These are phyloP conservation scores for Hypolimnas misippus DNA, from an alignment of 2,888 invertebrate genomes.

Conservation along the genomic window DNA sequence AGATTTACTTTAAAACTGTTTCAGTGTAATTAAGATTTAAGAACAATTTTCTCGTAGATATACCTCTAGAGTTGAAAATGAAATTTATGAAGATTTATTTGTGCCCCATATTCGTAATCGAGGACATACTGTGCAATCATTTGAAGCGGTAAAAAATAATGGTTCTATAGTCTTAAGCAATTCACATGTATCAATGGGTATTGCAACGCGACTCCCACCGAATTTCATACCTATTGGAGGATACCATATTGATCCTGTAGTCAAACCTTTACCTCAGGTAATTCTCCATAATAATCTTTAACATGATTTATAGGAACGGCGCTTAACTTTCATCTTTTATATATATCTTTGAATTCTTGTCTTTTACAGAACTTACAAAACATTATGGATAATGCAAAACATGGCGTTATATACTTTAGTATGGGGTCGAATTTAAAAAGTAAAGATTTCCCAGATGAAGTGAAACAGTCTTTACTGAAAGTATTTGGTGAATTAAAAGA, in stretches of 20 bases:
- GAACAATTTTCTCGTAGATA: slow-evolving; percentile 20
- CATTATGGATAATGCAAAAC: slow-evolving; percentile 56
- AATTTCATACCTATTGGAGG: slow-evolving; percentile 59
- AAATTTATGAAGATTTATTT: slow-evolving; percentile 35
- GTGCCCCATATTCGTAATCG: slow-evolving; percentile 39
- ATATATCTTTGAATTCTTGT: background rate
- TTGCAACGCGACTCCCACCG: slow-evolving; percentile 54
- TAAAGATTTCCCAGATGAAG: slow-evolving; percentile 51
- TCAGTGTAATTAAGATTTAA: background rate
- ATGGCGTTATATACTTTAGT: slow-evolving; percentile 69
- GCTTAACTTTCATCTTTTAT: background rate
- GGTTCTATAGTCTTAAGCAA: slow-evolving; percentile 49
- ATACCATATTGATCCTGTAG: slow-evolving; percentile 56
- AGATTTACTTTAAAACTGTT: too few species aligned
- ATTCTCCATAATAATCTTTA: slow-evolving; percentile 9
- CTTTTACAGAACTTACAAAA: slow-evolving; percentile 54
- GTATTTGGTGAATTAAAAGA: slow-evolving; percentile 63
- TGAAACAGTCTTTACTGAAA: slow-evolving; percentile 52
- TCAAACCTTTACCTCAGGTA: slow-evolving; percentile 59
- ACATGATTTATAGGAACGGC: too few species aligned
- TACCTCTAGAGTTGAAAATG: slow-evolving; percentile 18
- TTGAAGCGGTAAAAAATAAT: slow-evolving; percentile 46
- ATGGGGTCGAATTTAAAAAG: slow-evolving; percentile 64
- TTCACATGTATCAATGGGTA: slow-evolving; percentile 48
- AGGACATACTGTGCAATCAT: slow-evolving; percentile 43